phyloP scores from a whole-genome alignment of 2,888 invertebrate species.

The Agrypnus murinus region DNA sequence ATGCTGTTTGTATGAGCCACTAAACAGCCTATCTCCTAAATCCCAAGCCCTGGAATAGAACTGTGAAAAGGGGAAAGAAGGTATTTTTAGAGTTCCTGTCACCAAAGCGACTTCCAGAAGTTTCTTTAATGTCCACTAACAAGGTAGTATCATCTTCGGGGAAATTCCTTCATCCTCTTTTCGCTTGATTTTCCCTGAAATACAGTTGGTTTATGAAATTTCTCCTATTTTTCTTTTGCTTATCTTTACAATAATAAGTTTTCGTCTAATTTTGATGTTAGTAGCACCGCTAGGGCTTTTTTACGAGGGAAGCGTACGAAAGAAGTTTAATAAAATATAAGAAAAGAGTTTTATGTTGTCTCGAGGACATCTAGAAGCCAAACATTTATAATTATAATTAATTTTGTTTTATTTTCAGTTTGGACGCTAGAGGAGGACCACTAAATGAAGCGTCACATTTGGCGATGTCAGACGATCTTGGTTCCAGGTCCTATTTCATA shows the following conservation, averaged over 20 bases:
- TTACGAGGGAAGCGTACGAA: slow-evolving; percentile 2
- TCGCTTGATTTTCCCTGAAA: slow-evolving; percentile 39
- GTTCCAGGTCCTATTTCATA: slow-evolving; percentile 83
- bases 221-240: slow-evolving; percentile 37
- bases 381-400: neutral
- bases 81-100: slow-evolving; percentile 51
- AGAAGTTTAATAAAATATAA: slow-evolving; percentile 1
- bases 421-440: slow-evolving; percentile 85
- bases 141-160: slow-evolving; percentile 54
- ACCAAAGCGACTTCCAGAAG: slow-evolving; percentile 49
- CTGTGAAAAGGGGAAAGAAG: slow-evolving; percentile 49
- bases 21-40: slow-evolving; percentile 47
- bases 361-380: neutral
- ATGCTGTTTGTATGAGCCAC: slow-evolving; percentile 40
- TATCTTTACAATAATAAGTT: slow-evolving; percentile 36
- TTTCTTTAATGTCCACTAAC: slow-evolving; percentile 55
- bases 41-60: slow-evolving; percentile 45
- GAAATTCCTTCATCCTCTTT: slow-evolving; percentile 44
- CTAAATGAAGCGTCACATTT: slow-evolving; percentile 81
- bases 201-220: slow-evolving; percentile 36
- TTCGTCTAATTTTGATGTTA: slow-evolving; percentile 29
- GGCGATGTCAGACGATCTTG: slow-evolving; percentile 86
- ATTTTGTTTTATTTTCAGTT: slow-evolving; percentile 72
- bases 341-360: neutral
- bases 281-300: slow-evolving; percentile 14